Percentiles rank a stretch among this genome's conserved stretches.
These are phyloP conservation scores for Diaprepes abbreviatus DNA, from an alignment of 2,888 invertebrate genomes.

Conservation along the genomic window DNA sequence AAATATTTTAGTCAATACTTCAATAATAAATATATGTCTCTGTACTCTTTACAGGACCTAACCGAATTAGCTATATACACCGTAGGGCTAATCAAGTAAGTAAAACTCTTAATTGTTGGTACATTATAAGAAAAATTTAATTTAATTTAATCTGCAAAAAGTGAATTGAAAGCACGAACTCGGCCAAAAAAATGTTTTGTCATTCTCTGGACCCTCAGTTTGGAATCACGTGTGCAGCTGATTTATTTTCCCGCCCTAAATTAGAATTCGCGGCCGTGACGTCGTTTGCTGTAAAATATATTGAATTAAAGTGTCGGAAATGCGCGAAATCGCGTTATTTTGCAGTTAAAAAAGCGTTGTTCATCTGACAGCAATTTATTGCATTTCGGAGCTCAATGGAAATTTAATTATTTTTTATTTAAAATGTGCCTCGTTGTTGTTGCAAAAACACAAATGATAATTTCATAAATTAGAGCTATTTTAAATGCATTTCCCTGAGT, in stretches of 20 bases:
- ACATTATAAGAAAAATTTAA: neutral
- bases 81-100: no score
- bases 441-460: neutral
- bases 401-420: constrained; percentile 16
- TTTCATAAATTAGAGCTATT: no score
- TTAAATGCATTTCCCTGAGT: no score
- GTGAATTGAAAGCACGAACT: neutral
- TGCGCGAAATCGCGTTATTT: constrained; percentile 35
- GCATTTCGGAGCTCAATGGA: constrained; percentile 6
- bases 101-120: no score
- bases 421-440: neutral
- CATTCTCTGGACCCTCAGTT: constrained; percentile 5
- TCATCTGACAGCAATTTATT: constrained; percentile 32
- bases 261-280: constrained; percentile 27
- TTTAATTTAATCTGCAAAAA: neutral
- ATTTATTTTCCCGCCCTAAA: constrained; percentile 34
- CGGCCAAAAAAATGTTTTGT: constrained; percentile 16
- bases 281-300: constrained; percentile 32
- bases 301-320: constrained; percentile 38
- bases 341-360: constrained; percentile 16
- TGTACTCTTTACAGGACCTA: no score
- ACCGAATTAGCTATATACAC: no score
- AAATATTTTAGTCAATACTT: no score
- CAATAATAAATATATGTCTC: no score
- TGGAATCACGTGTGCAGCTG: constrained; percentile 33